phyloP scores from a whole-genome alignment of 2,113 vertebrate species.

The Megalops atlanticus region DNA sequence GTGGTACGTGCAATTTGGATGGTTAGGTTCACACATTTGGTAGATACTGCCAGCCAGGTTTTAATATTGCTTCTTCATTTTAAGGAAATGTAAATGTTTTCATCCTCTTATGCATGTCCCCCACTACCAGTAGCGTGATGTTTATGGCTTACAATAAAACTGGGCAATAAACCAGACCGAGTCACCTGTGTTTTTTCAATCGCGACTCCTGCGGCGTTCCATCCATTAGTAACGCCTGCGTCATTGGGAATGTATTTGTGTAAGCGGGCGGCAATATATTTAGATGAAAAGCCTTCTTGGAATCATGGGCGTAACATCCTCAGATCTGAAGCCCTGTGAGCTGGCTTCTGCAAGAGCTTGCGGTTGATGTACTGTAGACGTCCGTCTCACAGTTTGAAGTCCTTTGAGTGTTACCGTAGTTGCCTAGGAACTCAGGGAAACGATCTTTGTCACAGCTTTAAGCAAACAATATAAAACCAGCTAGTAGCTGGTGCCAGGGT shows the following conservation, averaged over 20 bases:
- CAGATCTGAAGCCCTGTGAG: not conserved
- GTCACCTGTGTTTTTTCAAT: not conserved
- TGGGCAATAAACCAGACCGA: not conserved
- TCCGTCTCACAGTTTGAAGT: slow-evolving; percentile 9
- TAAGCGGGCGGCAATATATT: not conserved
- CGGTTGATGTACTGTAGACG: slow-evolving; percentile 1
- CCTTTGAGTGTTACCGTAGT: slow-evolving; percentile 11
- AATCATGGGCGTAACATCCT: not conserved
- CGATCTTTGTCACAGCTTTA: not conserved
- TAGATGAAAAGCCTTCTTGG: not conserved
- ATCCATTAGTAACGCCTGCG: too few relatives aligned
- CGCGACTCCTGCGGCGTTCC: not conserved
- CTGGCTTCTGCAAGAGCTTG: not conserved
- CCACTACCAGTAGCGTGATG: not conserved
- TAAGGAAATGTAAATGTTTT: not conserved
- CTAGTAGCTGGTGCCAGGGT: slow-evolving; percentile 1
- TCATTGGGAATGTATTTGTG: not conserved
- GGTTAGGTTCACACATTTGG: too few relatives aligned
- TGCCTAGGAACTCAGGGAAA: slow-evolving; percentile 4
- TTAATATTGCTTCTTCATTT: too few relatives aligned
- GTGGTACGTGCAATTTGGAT: too few relatives aligned
- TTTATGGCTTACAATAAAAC: not conserved
- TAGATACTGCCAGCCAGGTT: too few relatives aligned
- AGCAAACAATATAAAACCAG: slow-evolving; percentile 8
- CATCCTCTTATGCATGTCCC: not conserved